phyloP scores from a whole-genome alignment of 2,888 invertebrate species.

The Scrobipalpa atriplicella region DNA sequence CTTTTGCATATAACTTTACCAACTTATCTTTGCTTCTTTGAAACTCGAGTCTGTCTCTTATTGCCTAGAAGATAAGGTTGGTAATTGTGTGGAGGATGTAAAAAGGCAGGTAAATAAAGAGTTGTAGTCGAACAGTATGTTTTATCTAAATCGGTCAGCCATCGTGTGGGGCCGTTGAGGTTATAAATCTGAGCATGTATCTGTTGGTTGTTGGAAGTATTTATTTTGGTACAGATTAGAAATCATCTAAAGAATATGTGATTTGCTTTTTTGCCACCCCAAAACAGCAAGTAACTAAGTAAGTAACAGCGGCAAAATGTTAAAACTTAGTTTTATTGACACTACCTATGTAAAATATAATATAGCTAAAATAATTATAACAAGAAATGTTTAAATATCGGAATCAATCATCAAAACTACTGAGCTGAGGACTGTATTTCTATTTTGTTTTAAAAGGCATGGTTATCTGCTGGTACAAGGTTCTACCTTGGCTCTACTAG shows the following conservation, averaged over 20 bases:
- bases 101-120: not conserved
- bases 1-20: conserved; percentile 57
- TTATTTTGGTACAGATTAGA: not conserved
- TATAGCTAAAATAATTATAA: too few species aligned
- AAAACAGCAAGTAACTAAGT: too few species aligned
- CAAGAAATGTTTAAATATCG: too few species aligned
- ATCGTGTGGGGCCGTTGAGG: conserved; percentile 65
- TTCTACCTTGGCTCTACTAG: too few species aligned
- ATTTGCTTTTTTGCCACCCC: too few species aligned
- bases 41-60: not conserved
- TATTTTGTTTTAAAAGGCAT: too few species aligned
- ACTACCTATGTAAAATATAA: too few species aligned
- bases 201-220: conserved; percentile 37
- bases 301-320: too few species aligned
- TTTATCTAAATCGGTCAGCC: conserved; percentile 72
- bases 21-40: conserved; percentile 1
- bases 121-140: conserved; percentile 46
- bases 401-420: too few species aligned
- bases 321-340: too few species aligned
- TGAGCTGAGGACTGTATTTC: too few species aligned
- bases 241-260: not conserved
- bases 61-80: not conserved
- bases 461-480: too few species aligned
- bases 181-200: conserved; percentile 65
- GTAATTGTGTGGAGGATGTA: not conserved